Conservation (phyloP, 2,113 vertebrate species). For the Leptodactylus fuscus region DNA sequence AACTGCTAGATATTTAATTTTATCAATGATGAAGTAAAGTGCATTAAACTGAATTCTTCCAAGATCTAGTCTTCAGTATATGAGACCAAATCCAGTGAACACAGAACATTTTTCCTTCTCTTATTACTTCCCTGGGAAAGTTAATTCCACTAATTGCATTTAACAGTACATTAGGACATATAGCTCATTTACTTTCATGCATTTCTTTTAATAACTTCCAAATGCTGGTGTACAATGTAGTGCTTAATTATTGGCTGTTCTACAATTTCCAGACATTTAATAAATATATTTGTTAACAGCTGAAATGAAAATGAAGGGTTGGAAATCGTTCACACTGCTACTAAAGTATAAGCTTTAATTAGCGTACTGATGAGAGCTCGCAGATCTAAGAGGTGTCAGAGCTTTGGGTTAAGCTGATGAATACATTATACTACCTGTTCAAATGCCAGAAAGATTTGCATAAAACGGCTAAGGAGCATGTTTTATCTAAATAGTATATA, state of each 20-base stretch:
- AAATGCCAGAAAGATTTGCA: constrained; percentile 67
- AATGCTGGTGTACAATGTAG: constrained; percentile 8
- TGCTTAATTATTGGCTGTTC: constrained; percentile 45
- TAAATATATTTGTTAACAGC: constrained; percentile 70
- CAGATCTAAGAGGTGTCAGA: constrained; percentile 71
- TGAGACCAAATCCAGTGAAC: not conserved
- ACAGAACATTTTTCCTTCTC: not conserved
- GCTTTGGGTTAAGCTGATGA: constrained; percentile 68
- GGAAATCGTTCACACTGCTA: constrained; percentile 65
- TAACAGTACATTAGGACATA: constrained; percentile 20
- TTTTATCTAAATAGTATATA: constrained; percentile 40
- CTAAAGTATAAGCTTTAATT: constrained; percentile 71
- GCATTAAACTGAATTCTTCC: not conserved
- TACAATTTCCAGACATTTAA: constrained; percentile 65
- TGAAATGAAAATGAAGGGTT: constrained; percentile 68
- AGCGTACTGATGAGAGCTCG: constrained; percentile 69
- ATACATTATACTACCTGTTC: constrained; percentile 67
- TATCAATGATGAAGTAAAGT: not conserved
- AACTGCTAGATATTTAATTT: not conserved
- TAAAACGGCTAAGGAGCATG: constrained; percentile 69
- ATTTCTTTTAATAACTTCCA: constrained; percentile 39
- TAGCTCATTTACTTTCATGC: constrained; percentile 20
- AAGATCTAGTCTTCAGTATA: not conserved
- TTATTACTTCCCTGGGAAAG: constrained; percentile 22
- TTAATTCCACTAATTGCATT: constrained; percentile 39